phyloP scores from a whole-genome alignment of 2,888 invertebrate genomes.

The Drosophila falleni region DNA sequence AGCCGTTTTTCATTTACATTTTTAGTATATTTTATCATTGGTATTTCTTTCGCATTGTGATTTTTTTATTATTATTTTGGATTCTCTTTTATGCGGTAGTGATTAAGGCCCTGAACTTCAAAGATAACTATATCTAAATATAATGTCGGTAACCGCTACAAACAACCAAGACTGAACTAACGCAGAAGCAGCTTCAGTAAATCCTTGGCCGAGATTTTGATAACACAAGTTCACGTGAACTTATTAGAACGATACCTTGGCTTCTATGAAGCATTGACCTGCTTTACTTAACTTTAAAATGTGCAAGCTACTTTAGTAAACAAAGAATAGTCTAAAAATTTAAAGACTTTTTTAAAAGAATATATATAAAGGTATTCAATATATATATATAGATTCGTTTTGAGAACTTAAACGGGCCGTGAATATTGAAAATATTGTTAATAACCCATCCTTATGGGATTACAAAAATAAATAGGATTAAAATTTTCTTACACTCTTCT shows the following conservation, averaged over 20 bases:
- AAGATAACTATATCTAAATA: slow-evolving; percentile 21
- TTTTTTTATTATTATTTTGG: slow-evolving; percentile 32
- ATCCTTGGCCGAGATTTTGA: slow-evolving; percentile 69
- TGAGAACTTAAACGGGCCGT: too few species aligned
- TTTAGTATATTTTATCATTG: slow-evolving; percentile 43
- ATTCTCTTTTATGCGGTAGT: slow-evolving; percentile 57
- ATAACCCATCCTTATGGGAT: too few species aligned
- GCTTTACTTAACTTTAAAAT: slow-evolving; percentile 35
- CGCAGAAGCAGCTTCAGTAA: slow-evolving; percentile 14
- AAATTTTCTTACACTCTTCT: too few species aligned
- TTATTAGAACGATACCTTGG: slow-evolving; percentile 56
- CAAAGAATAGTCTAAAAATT: not conserved
- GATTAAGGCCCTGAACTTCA: slow-evolving; percentile 68
- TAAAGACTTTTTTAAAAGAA: not conserved
- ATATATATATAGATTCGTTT: too few species aligned
- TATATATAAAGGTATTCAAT: not conserved
- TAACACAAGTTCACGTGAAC: slow-evolving; percentile 18
- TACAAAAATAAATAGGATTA: too few species aligned
- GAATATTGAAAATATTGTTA: too few species aligned
- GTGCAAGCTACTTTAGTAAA: not conserved
- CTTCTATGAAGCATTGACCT: slow-evolving; percentile 57
- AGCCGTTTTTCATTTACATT: slow-evolving; percentile 63
- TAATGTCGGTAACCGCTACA: slow-evolving; percentile 48
- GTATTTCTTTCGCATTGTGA: slow-evolving; percentile 34
- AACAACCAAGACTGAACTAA: slow-evolving; percentile 11